phyloP scores from a whole-genome alignment of 2,888 invertebrate species.

The Eremobia ochroleuca region DNA sequence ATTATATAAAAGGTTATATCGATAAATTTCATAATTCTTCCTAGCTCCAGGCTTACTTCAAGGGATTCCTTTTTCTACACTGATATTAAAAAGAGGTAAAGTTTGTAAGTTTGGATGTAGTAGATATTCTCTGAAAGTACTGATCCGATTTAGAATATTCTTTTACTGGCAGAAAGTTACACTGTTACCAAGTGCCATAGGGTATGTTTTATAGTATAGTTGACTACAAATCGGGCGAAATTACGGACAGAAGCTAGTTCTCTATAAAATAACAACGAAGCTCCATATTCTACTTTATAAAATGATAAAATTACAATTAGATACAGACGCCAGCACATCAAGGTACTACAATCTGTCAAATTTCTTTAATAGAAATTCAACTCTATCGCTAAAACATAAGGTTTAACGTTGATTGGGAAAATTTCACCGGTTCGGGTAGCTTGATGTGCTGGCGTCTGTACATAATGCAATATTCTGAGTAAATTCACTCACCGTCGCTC shows the following conservation, averaged over 20 bases:
- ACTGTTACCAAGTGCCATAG: background rate
- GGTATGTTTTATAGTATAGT: background rate
- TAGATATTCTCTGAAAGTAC: background rate
- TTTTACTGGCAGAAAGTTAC: background rate
- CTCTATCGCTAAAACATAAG: too few species aligned
- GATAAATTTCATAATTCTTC: conserved; percentile 54
- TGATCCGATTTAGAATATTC: background rate
- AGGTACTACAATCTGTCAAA: too few species aligned
- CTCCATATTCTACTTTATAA: background rate
- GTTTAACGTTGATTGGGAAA: too few species aligned
- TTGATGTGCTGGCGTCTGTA: too few species aligned
- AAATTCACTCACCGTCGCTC: background rate
- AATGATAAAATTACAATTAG: background rate
- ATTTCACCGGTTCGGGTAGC: too few species aligned
- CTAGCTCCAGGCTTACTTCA: conserved; percentile 33
- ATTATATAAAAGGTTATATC: conserved; percentile 54
- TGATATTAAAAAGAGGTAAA: background rate
- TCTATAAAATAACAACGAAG: background rate
- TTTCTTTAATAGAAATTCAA: too few species aligned
- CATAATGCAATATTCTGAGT: conserved; percentile 19
- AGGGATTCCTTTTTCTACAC: background rate
- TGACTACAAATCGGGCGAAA: background rate
- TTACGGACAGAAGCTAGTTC: background rate
- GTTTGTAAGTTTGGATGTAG: background rate
- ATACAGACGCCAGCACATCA: too few species aligned